Conservation (phyloP, 2,888 invertebrate species). For the Drosophila borealis region DNA sequence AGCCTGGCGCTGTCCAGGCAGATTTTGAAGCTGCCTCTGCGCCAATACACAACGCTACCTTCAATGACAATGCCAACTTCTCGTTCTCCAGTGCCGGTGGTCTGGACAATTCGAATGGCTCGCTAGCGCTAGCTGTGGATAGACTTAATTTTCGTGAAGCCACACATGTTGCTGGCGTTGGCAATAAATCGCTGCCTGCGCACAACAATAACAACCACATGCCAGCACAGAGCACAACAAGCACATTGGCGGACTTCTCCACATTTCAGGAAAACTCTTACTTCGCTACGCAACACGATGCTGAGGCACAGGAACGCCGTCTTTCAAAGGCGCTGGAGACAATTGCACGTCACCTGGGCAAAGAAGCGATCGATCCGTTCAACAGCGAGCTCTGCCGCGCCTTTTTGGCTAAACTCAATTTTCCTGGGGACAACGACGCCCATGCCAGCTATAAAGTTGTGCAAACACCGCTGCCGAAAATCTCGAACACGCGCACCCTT, state of each 20-base stretch:
- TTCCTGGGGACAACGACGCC: slow-evolving; percentile 88
- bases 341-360: slow-evolving; percentile 83
- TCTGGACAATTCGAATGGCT: slow-evolving; percentile 83
- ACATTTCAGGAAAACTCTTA: slow-evolving; percentile 85
- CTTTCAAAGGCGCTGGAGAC: slow-evolving; percentile 82
- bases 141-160: slow-evolving; percentile 82
- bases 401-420: slow-evolving; percentile 90
- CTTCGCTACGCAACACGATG: slow-evolving; percentile 84
- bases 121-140: slow-evolving; percentile 80
- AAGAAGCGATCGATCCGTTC: slow-evolving; percentile 91
- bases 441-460: slow-evolving; percentile 87
- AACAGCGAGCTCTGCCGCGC: slow-evolving; percentile 89
- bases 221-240: slow-evolving; percentile 48
- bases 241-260: slow-evolving; percentile 80
- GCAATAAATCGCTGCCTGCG: slow-evolving; percentile 41
- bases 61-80: slow-evolving; percentile 82
- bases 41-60: slow-evolving; percentile 74
- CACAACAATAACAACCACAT: slow-evolving; percentile 56
- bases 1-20: not conserved
- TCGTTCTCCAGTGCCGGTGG: slow-evolving; percentile 82
- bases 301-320: slow-evolving; percentile 83
- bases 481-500: slow-evolving; percentile 86
- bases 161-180: slow-evolving; percentile 30
- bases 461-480: slow-evolving; percentile 87
- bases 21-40: slow-evolving; percentile 13